These are phyloP conservation scores for Pseudococcus jackbeardsleyi DNA, from an alignment of 2,888 invertebrate species.

Conservation along the genomic window DNA sequence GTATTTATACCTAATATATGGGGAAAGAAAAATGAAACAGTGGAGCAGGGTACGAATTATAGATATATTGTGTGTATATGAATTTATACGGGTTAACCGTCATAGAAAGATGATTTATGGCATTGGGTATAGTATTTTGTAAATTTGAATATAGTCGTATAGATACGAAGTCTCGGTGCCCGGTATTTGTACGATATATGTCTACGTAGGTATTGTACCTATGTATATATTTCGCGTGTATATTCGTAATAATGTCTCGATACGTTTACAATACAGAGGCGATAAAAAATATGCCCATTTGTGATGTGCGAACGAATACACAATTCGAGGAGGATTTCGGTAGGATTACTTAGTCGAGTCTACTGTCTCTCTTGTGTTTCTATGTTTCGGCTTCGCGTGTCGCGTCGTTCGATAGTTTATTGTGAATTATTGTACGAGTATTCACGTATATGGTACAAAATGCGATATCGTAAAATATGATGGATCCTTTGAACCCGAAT, in stretches of 20 bases:
- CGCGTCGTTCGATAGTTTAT: constrained; percentile 7
- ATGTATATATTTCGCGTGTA: neutral
- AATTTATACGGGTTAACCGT: neutral
- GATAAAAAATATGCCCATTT: constrained; percentile 12
- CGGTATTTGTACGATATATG: neutral
- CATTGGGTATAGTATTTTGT: neutral
- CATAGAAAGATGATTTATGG: neutral
- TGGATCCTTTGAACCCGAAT: neutral
- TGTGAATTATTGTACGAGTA: neutral
- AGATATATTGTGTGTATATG: neutral
- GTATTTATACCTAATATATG: neutral
- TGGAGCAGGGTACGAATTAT: constrained; percentile 5
- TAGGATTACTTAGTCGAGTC: neutral
- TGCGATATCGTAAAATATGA: neutral
- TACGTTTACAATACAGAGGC: neutral
- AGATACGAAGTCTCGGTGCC: neutral
- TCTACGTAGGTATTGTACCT: neutral
- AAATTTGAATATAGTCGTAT: constrained; percentile 16
- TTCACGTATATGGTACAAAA: neutral
- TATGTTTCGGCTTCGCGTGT: neutral
- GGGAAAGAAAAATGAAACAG: neutral
- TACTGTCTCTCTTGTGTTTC: neutral
- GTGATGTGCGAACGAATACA: neutral
- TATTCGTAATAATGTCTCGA: neutral
- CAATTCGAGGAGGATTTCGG: neutral